A percentile compares a stretch with the other conserved stretches of the same genome.
Conservation (phyloP, 2,797 vertebrate species). For the Petrocephalus schoutedeni region DNA sequence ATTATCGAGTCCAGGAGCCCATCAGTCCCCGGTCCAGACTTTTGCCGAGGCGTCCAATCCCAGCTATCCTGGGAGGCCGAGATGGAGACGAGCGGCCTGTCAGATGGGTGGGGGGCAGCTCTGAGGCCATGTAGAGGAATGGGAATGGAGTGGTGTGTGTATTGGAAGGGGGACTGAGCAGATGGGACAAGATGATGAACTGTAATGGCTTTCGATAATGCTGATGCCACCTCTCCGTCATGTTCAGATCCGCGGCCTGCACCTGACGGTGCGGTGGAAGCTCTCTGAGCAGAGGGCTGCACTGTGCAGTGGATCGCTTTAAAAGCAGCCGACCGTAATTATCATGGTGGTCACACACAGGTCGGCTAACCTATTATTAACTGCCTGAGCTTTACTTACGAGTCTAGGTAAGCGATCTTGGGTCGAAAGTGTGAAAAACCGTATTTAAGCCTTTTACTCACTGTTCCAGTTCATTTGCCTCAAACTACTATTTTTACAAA, state of each 20-base stretch:
- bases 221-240: slow-evolving; percentile 36
- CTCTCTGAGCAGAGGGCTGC: background rate
- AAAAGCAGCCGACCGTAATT: background rate
- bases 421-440: background rate
- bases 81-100: background rate
- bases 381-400: background rate
- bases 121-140: background rate
- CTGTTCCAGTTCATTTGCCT: background rate
- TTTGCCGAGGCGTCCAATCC: slow-evolving; percentile 21
- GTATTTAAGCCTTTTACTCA: background rate
- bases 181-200: slow-evolving; percentile 45
- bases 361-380: background rate
- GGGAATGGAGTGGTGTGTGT: slow-evolving; percentile 25
- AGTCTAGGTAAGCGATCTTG: background rate
- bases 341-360: background rate
- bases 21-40: slow-evolving; percentile 26
- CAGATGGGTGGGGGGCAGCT: background rate
- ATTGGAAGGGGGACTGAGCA: slow-evolving; percentile 3
- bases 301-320: background rate
- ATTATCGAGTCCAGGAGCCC: slow-evolving; percentile 29
- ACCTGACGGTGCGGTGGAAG: background rate
- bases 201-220: slow-evolving; percentile 51
- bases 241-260: background rate
- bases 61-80: slow-evolving; percentile 20
- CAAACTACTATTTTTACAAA: background rate